Evolutionary conservation across 1,140 invertebrate species (phyloP).

Genomic region (Dendroctonus valens): DNA sequence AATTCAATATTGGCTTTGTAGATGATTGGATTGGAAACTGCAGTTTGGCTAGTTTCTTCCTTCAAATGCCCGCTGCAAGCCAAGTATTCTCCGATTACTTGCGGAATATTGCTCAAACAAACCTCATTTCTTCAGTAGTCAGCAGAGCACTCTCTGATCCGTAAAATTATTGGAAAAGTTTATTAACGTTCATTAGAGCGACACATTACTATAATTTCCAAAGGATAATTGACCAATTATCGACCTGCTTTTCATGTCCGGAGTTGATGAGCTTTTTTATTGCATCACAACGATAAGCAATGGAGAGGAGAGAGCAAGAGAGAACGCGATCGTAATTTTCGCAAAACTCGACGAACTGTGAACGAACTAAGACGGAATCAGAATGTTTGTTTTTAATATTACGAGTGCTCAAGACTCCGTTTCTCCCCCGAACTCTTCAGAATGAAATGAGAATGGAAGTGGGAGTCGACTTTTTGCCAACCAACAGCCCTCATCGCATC

Average conservation of each 20-base stretch:
- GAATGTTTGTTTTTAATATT: slow-evolving; percentile 21
- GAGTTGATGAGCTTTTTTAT: slow-evolving; percentile 17
- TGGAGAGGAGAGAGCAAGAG: slow-evolving; percentile 4
- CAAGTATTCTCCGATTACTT: too few relatives aligned
- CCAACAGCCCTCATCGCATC: too few relatives aligned
- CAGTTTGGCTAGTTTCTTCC: too few relatives aligned
- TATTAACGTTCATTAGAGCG: slow-evolving; percentile 18
- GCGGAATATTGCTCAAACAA: neutral
- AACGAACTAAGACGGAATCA: slow-evolving; percentile 3
- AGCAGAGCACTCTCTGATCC: too few relatives aligned
- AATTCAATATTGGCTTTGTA: too few relatives aligned
- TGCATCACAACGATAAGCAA: slow-evolving; percentile 1
- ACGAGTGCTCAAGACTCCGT: slow-evolving; percentile 13
- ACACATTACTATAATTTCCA: slow-evolving; percentile 21
- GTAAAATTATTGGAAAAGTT: slow-evolving; percentile 2
- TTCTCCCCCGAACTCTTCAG: neutral
- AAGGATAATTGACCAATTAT: slow-evolving; percentile 19
- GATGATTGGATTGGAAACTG: too few relatives aligned
- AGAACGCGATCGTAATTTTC: slow-evolving; percentile 6
- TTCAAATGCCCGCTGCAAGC: too few relatives aligned
- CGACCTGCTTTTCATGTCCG: slow-evolving; percentile 7
- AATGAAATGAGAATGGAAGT: slow-evolving; percentile 6
- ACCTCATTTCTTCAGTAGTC: neutral
- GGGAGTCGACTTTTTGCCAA: neutral
- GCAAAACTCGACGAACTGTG: slow-evolving; percentile 9